Conservation (phyloP, 2,797 vertebrate genomes). For the Sebastes cheni region DNA sequence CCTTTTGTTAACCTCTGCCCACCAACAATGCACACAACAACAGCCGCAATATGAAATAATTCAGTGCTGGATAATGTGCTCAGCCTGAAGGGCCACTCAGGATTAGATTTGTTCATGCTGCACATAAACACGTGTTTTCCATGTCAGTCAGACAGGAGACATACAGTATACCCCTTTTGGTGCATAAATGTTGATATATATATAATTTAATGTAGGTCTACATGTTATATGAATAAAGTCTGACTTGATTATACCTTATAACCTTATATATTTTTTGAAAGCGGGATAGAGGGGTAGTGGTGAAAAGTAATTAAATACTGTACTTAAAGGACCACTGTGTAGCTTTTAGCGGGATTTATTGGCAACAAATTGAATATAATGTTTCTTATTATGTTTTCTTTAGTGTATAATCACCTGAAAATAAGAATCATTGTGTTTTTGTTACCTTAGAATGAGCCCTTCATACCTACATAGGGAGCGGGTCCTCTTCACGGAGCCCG, state of each 20-base stretch:
- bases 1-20: conserved; percentile 78
- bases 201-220: neutral
- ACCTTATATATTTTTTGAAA: neutral
- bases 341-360: no score
- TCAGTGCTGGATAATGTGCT: conserved; percentile 44
- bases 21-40: conserved; percentile 66
- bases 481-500: no score
- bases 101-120: conserved; percentile 41
- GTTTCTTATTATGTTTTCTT: no score
- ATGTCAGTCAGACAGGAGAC: conserved; percentile 8
- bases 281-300: neutral
- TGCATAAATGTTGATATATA: neutral
- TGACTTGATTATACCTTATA: neutral
- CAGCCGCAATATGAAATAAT: conserved; percentile 57
- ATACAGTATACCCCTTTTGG: neutral
- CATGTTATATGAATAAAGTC: neutral
- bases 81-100: conserved; percentile 25
- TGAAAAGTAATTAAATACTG: neutral
- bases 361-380: no score
- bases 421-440: no score
- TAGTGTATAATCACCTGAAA: no score
- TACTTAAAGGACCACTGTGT: neutral
- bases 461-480: no score
- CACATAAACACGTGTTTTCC: conserved; percentile 29
- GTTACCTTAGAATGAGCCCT: no score